Evolutionary conservation across 2,113 vertebrate genomes (phyloP).

Genomic region (Gnathonemus echidnorhynchus): DNA sequence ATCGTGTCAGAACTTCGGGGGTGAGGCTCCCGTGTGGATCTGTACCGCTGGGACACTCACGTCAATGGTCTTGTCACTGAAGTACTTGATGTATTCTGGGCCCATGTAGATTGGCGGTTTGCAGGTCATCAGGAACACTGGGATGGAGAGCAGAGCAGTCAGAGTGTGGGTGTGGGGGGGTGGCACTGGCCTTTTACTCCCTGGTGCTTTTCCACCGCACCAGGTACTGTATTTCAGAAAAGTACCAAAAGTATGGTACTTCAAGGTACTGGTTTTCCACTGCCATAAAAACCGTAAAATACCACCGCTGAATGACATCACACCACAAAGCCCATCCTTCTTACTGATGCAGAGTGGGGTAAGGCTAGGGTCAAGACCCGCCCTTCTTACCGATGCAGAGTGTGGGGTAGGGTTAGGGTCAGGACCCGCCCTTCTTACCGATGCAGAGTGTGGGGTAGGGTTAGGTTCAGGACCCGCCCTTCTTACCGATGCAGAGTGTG

Average conservation of each 20-base stretch:
- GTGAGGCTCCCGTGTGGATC: background rate
- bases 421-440: no score
- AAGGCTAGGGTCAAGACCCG: no score
- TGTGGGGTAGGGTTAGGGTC: no score
- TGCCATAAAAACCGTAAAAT: background rate
- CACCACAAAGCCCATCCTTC: background rate
- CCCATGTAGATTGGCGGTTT: constrained; percentile 93
- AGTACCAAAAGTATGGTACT: background rate
- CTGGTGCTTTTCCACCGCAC: no score
- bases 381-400: no score
- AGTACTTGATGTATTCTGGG: constrained; percentile 93
- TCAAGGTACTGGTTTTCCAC: background rate
- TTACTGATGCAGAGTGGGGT: constrained; percentile 76
- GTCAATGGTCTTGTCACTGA: constrained; percentile 79
- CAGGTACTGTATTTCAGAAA: background rate
- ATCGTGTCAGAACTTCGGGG: background rate
- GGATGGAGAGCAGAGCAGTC: constrained; percentile 13
- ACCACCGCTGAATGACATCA: background rate
- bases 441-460: no score
- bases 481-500: constrained; percentile 56
- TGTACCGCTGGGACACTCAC: background rate
- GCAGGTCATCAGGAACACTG: constrained; percentile 91
- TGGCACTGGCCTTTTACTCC: no score
- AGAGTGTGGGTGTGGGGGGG: background rate
- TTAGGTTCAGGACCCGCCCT: no score